Conservation (phyloP, 1,140 invertebrate genomes). For the Heliconius melpomene region DNA sequence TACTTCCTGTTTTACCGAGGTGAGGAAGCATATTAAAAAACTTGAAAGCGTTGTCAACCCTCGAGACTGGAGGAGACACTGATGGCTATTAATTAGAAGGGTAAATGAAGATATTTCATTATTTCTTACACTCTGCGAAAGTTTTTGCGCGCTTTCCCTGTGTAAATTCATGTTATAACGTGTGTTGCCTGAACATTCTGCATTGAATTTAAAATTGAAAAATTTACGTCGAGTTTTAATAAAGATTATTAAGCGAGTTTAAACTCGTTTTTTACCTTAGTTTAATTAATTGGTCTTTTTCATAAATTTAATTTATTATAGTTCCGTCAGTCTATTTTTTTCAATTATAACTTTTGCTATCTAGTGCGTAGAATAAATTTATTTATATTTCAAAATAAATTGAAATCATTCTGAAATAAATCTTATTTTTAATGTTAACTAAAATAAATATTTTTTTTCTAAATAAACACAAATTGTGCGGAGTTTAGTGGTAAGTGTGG, state of each 20-base stretch:
- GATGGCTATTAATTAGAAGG: constrained; percentile 81
- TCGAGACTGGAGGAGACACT: constrained; percentile 75
- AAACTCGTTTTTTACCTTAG: neutral
- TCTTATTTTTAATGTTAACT: no score
- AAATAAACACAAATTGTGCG: no score
- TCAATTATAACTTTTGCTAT: no score
- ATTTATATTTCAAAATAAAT: no score
- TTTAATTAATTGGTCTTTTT: neutral
- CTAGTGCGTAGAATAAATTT: neutral
- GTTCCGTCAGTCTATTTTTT: neutral
- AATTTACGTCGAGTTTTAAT: neutral
- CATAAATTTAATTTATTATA: neutral
- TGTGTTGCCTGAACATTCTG: constrained; percentile 6
- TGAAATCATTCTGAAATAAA: neutral
- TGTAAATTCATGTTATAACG: constrained; percentile 26
- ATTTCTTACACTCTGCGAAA: constrained; percentile 59
- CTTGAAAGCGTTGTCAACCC: constrained; percentile 76
- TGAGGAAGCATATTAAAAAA: constrained; percentile 81
- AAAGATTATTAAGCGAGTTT: neutral
- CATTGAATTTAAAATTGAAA: neutral
- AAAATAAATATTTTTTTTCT: no score
- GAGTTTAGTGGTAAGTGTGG: neutral
- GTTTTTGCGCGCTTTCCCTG: constrained; percentile 45
- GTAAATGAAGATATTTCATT: constrained; percentile 76
- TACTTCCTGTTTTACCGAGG: constrained; percentile 75